A percentile compares a stretch with the other conserved stretches of the same genome.
phyloP scores from a whole-genome alignment of 2,888 invertebrate genomes.

The Leucophenga montana region DNA sequence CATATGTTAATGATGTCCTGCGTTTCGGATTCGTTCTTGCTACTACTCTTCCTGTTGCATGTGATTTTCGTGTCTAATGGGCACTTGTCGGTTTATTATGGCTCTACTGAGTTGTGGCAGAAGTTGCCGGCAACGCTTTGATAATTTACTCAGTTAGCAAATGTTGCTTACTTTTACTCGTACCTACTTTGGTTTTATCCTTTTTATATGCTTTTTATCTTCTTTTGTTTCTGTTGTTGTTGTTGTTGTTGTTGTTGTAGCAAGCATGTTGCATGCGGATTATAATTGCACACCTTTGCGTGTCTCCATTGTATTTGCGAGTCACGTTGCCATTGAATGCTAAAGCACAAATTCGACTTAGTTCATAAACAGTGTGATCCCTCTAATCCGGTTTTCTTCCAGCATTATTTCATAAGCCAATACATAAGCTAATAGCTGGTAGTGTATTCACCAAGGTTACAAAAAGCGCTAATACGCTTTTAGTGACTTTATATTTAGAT shows the following conservation, averaged over 20 bases:
- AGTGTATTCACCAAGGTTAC: too few species aligned
- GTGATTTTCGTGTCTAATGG: conserved; percentile 25
- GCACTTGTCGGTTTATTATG: conserved; percentile 28
- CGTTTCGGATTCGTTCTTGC: not conserved
- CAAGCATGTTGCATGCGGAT: not conserved
- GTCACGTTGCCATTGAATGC: too few species aligned
- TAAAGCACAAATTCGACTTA: too few species aligned
- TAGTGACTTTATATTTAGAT: too few species aligned
- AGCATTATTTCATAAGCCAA: too few species aligned
- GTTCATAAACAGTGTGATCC: too few species aligned
- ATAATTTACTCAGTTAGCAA: conserved; percentile 18
- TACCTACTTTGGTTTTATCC: too few species aligned
- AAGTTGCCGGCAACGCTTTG: not conserved
- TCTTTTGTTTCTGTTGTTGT: not conserved
- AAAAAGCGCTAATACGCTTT: too few species aligned
- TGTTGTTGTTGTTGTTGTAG: not conserved
- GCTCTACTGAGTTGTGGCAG: not conserved
- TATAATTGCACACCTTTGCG: conserved; percentile 1
- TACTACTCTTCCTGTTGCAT: conserved; percentile 3
- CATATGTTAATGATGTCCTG: too few species aligned
- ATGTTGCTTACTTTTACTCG: not conserved
- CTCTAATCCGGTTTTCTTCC: too few species aligned
- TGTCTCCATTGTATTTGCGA: too few species aligned
- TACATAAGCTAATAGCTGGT: too few species aligned
- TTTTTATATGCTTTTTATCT: not conserved